Percentiles rank a stretch among this genome's conserved stretches.
phyloP scores from a whole-genome alignment of 2,888 invertebrate species.

The Mesorhabditis belari region DNA sequence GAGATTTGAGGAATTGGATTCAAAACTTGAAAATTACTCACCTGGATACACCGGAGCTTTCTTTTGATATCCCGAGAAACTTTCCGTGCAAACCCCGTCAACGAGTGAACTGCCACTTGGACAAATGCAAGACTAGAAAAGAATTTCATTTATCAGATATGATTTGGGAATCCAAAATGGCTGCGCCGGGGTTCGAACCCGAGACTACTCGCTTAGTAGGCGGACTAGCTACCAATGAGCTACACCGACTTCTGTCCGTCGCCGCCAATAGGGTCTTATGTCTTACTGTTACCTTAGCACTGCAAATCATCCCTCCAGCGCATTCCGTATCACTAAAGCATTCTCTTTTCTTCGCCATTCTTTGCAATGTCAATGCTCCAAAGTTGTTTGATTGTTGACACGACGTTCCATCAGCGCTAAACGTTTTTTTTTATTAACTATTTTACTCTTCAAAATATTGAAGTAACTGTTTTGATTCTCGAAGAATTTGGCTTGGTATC shows the following conservation, averaged over 20 bases:
- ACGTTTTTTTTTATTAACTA: slow-evolving; percentile 1
- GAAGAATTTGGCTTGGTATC: not conserved
- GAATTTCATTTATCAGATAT: too few relatives aligned
- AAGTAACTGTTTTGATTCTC: not conserved
- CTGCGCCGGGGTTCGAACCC: too few relatives aligned
- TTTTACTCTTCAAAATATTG: not conserved
- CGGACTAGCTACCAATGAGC: too few relatives aligned
- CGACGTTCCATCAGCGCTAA: slow-evolving; percentile 25
- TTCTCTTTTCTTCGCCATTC: not conserved
- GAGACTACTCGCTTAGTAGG: too few relatives aligned
- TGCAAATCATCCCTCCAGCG: not conserved
- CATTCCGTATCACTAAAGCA: not conserved
- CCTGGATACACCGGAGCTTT: not conserved
- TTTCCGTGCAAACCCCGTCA: not conserved
- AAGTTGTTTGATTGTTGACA: slow-evolving; percentile 12
- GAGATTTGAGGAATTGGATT: too few relatives aligned
- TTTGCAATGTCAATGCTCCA: slow-evolving; percentile 5
- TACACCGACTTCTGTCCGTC: too few relatives aligned
- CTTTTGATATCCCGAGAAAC: not conserved
- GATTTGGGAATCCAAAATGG: too few relatives aligned
- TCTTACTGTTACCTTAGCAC: not conserved
- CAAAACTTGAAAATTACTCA: not conserved
- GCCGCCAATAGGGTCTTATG: too few relatives aligned
- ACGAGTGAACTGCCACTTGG: not conserved
- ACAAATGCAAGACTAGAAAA: not conserved